phyloP scores from a whole-genome alignment of 1,140 invertebrate species.

The Drosophila baimaii region DNA sequence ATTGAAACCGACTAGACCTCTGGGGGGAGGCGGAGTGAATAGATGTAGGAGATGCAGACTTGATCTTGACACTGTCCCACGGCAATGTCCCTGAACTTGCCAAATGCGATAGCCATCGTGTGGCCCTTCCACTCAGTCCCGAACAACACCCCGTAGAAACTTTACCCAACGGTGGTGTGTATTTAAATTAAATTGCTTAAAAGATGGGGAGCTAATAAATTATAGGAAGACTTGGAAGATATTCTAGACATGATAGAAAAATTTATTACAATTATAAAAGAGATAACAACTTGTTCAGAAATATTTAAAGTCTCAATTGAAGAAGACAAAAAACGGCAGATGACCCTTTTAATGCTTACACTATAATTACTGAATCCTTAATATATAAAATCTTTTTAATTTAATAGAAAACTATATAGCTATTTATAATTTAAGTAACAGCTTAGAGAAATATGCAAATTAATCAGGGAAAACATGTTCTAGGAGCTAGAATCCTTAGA shows the following conservation, averaged over 20 bases:
- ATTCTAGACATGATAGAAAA: too few relatives aligned
- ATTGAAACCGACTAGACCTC: constrained; percentile 75
- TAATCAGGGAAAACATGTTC: background rate
- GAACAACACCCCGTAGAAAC: background rate
- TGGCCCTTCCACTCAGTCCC: background rate
- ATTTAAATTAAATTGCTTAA: background rate
- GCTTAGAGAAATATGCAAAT: background rate
- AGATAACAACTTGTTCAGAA: too few relatives aligned
- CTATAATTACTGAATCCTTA: too few relatives aligned
- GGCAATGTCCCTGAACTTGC: constrained; percentile 73
- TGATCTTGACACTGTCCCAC: constrained; percentile 74
- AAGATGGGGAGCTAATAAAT: background rate
- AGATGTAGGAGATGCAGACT: constrained; percentile 33
- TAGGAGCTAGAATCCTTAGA: too few relatives aligned
- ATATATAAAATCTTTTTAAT: too few relatives aligned
- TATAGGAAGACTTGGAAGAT: background rate
- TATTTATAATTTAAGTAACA: too few relatives aligned
- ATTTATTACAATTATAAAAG: too few relatives aligned
- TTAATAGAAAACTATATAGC: too few relatives aligned
- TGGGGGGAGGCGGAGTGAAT: constrained; percentile 6
- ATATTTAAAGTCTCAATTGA: too few relatives aligned
- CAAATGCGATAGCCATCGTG: constrained; percentile 33
- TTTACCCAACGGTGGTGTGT: constrained; percentile 3
- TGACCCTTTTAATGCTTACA: too few relatives aligned
- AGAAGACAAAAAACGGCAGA: too few relatives aligned